Evolutionary conservation across 2,888 invertebrate species (phyloP).

Genomic region (Lasioglossum leucozonium): DNA sequence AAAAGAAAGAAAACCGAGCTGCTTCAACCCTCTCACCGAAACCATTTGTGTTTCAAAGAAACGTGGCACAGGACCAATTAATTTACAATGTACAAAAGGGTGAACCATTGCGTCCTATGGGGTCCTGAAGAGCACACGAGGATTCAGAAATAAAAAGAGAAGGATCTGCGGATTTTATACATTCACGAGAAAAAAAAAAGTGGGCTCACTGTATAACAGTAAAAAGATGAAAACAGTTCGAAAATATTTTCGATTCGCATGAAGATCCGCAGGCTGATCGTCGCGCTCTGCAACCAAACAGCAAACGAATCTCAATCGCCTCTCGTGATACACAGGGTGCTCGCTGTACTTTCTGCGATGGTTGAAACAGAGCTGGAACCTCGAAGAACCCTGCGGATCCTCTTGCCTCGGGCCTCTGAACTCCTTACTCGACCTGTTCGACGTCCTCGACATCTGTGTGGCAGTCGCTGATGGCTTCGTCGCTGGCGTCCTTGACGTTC

Average conservation of each 20-base stretch:
- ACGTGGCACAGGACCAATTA: background rate
- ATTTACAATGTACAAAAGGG: background rate
- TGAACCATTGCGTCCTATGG: background rate
- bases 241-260: background rate
- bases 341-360: background rate
- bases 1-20: background rate
- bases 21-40: background rate
- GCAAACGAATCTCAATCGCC: too few species aligned
- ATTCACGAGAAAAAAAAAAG: background rate
- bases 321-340: background rate
- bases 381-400: background rate
- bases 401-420: too few species aligned
- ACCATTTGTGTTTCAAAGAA: background rate
- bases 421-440: conserved; percentile 69
- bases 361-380: background rate
- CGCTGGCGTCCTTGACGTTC: conserved; percentile 71
- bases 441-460: conserved; percentile 82
- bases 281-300: background rate
- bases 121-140: background rate
- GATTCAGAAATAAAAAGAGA: background rate
- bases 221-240: background rate
- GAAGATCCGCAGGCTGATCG: background rate
- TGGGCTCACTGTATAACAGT: background rate
- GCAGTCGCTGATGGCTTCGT: conserved; percentile 75
- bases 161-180: background rate